Evolutionary conservation across 2,113 vertebrate species (phyloP).

Genomic region (Falco punctatus): DNA sequence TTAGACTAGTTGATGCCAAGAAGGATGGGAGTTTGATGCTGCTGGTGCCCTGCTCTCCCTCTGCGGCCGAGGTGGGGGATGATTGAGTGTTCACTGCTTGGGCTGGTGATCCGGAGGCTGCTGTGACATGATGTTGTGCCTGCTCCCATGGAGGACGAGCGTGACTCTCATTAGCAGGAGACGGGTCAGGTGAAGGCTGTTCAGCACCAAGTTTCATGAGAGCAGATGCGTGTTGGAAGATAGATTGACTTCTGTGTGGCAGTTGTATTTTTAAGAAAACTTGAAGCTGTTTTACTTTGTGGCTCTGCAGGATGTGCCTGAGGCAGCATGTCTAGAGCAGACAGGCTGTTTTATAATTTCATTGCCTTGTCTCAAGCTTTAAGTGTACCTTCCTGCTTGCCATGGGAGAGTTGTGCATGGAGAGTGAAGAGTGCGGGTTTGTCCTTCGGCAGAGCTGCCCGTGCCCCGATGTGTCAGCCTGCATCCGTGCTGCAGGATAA

Average conservation of each 20-base stretch:
- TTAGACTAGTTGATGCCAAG: not conserved
- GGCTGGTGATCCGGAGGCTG: not conserved
- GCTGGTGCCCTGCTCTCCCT: not conserved
- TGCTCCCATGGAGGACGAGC: accelerated
- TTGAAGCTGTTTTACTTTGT: not conserved
- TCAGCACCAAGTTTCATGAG: accelerated
- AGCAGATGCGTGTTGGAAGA: not conserved
- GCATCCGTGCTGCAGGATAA: not conserved
- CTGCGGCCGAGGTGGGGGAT: not conserved
- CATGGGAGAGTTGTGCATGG: not conserved
- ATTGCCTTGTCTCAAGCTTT: not conserved
- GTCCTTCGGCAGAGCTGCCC: not conserved
- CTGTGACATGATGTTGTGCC: not conserved
- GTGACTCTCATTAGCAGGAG: not conserved
- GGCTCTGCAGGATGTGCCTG: not conserved
- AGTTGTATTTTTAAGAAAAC: not conserved
- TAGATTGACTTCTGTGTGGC: not conserved
- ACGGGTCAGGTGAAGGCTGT: not conserved
- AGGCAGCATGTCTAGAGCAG: not conserved
- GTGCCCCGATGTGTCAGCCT: not conserved
- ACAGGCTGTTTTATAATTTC: not conserved
- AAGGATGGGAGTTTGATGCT: not conserved
- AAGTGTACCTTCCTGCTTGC: too few species aligned
- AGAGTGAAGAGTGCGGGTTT: not conserved
- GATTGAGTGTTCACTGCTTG: not conserved